These are phyloP conservation scores for Lasioglossum calceatum DNA, from an alignment of 2,888 invertebrate species.

Conservation along the genomic window DNA sequence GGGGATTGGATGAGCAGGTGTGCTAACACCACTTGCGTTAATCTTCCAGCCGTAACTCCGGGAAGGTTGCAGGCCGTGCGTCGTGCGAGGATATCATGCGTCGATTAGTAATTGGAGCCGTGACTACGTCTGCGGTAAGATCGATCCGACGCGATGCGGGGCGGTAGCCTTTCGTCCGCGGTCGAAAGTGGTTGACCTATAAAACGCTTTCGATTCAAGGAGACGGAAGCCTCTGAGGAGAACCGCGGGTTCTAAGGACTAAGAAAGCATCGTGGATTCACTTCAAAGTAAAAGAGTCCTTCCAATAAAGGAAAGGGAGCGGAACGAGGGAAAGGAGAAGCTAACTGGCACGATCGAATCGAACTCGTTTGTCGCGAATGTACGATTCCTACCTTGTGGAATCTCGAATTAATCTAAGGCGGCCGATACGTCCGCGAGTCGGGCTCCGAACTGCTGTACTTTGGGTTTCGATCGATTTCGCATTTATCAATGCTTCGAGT, in stretches of 20 bases:
- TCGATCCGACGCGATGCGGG: conserved; percentile 47
- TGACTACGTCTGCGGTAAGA: conserved; percentile 49
- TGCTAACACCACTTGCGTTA: conserved; percentile 80
- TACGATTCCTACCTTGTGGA: not conserved
- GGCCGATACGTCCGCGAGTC: not conserved
- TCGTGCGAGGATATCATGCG: conserved; percentile 69
- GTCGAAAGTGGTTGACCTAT: conserved; percentile 57
- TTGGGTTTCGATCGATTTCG: not conserved
- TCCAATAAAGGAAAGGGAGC: conserved; percentile 27
- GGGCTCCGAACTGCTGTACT: not conserved
- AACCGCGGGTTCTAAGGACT: not conserved
- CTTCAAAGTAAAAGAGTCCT: conserved; percentile 22
- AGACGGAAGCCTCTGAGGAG: conserved; percentile 15
- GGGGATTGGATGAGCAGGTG: conserved; percentile 76
- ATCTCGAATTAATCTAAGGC: not conserved
- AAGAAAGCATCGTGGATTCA: conserved; percentile 33
- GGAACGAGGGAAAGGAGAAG: not conserved
- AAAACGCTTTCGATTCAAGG: conserved; percentile 40
- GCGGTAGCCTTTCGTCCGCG: not conserved
- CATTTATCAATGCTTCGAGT: not conserved
- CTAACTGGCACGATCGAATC: conserved; percentile 29
- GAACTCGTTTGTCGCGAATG: conserved; percentile 6
- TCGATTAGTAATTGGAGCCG: conserved; percentile 75
- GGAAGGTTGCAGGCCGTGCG: conserved; percentile 48
- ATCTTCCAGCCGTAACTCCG: conserved; percentile 77